Evolutionary conservation across 2,113 vertebrate genomes (phyloP).

Genomic region (Syngnathoides biaculeatus): DNA sequence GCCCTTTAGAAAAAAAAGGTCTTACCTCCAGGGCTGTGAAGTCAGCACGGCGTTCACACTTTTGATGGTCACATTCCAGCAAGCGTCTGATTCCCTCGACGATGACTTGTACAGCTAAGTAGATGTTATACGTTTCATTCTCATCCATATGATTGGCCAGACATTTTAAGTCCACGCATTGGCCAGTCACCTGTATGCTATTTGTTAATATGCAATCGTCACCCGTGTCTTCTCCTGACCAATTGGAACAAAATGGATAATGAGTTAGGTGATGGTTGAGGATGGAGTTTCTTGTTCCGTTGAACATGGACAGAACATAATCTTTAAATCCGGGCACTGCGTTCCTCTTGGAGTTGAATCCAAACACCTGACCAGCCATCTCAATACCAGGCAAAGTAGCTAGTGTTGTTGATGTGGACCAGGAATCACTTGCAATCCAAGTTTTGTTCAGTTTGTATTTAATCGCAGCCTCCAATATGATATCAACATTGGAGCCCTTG

Average conservation of each 20-base stretch:
- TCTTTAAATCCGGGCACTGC: conserved; percentile 52
- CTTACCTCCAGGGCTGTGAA: conserved; percentile 53
- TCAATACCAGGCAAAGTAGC: conserved; percentile 5
- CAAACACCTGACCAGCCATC: conserved; percentile 36
- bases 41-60: conserved; percentile 7
- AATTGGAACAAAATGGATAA: conserved; percentile 1
- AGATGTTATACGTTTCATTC: conserved; percentile 38
- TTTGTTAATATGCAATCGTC: not conserved
- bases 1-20: not conserved
- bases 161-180: conserved; percentile 13
- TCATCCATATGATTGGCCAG: conserved; percentile 29
- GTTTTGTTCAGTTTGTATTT: conserved; percentile 34
- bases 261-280: not conserved
- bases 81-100: conserved; percentile 40
- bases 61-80: conserved; percentile 32
- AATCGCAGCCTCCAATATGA: conserved; percentile 38
- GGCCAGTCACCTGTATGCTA: not conserved
- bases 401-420: conserved; percentile 36
- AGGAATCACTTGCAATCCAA: conserved; percentile 62
- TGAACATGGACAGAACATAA: conserved; percentile 28
- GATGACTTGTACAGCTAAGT: conserved; percentile 56
- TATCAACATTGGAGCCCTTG: conserved; percentile 12
- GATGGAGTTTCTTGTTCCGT: not conserved
- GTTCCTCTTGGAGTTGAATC: conserved; percentile 40
- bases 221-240: not conserved